Evolutionary conservation across 2,113 vertebrate genomes (phyloP), one percentile per base, ranked within the genome.

Genomic region (Hypocryptadius cinnamomeus): DNA sequence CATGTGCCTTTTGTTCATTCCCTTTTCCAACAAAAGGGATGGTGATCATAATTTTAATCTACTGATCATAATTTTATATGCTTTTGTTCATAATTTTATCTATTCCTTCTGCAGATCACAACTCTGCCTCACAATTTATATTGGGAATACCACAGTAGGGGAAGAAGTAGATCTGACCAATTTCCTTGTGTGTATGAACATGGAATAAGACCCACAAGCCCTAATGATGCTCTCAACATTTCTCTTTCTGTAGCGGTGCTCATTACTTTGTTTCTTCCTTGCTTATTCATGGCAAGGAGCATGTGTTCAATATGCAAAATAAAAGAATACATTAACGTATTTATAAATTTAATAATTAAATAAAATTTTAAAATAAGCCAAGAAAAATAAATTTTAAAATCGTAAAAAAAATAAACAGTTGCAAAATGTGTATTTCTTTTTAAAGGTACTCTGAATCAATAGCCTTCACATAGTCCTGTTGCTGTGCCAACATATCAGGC

Each of bases 1-100:
- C 0, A 1, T 0, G 0, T 28, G 10, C 3, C 7, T 77, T 51
- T 83, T 72, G 2, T 48, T 69, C 48, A 47, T 44, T 53, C 9
- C 4, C 11, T 45, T 77, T 77, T 47, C 19, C 28, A 45, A 14
- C 27, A 24, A 77, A 79, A 35, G 18, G 27, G 27, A 18, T 37
- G 8, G 1, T 1, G 3, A 7, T 3, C 4, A 7, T 4, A 40
- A 30, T 59, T 90, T 76, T 82, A 63, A 54, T 21, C 31, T 81
- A 2, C 8, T 3, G 3, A 6, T 7, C 5, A 9, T 9, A 48
- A 25, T 37, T 90, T 59, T 40, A 71, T 15, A 25, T 71, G 0
- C 13, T 64, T 73, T 64, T 2, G 8, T 6, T 9, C 9, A 13
- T 8, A 42, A 17, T 76, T 90, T 71, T 54, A 64, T 17, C 18